Percentiles rank a stretch among this genome's conserved stretches.
Conservation (phyloP, 1,140 invertebrate species). For the Papilio polytes region DNA sequence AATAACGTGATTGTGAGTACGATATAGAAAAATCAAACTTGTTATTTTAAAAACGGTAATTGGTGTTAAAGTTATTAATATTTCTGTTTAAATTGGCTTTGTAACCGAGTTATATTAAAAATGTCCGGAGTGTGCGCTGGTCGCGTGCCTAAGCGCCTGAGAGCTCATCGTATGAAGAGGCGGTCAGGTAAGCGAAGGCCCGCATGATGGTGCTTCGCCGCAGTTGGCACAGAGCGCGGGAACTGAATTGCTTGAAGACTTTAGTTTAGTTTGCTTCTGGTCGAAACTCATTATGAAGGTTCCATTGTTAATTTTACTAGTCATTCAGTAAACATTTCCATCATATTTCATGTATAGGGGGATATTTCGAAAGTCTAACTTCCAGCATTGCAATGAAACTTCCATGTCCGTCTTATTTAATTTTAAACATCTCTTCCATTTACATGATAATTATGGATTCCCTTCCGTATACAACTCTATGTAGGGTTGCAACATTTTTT, state of each 20-base stretch:
- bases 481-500: background rate
- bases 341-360: background rate
- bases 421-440: background rate
- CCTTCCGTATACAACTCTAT: background rate
- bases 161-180: slow-evolving; percentile 66
- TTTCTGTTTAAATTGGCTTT: slow-evolving; percentile 32
- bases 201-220: slow-evolving; percentile 68
- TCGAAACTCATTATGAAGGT: slow-evolving; percentile 45
- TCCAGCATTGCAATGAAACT: background rate
- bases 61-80: slow-evolving; percentile 41
- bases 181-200: slow-evolving; percentile 71
- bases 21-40: slow-evolving; percentile 57
- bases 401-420: background rate
- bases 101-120: slow-evolving; percentile 44
- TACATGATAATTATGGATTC: background rate
- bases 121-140: slow-evolving; percentile 75
- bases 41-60: slow-evolving; percentile 53
- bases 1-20: slow-evolving; percentile 65
- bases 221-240: slow-evolving; percentile 53
- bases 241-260: slow-evolving; percentile 65
- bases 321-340: background rate
- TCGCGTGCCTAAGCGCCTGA: slow-evolving; percentile 71
- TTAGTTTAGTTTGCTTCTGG: slow-evolving; percentile 62
- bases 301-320: background rate
- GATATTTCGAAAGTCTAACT: too few species aligned